phyloP scores from a whole-genome alignment of 2,113 vertebrate species.

The Cynopterus brachyotis region DNA sequence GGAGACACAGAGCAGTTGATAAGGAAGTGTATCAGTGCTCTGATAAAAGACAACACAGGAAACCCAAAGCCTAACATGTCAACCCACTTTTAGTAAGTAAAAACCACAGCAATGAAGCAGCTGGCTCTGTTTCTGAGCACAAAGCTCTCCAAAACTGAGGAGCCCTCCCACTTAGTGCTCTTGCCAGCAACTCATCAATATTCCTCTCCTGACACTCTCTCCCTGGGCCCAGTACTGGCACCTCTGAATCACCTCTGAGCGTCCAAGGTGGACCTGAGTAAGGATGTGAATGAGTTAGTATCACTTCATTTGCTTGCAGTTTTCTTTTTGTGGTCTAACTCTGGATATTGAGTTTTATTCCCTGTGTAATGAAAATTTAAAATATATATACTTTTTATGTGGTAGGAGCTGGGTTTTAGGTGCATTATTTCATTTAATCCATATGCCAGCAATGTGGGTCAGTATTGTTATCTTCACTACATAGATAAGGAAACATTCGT shows the following conservation, averaged over 20 bases:
- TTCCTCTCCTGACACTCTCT: neutral
- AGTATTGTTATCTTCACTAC: neutral
- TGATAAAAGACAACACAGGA: neutral
- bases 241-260: neutral
- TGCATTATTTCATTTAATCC: neutral
- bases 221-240: rapidly evolving
- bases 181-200: neutral
- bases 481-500: neutral
- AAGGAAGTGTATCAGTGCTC: neutral
- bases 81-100: neutral
- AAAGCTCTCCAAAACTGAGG: neutral
- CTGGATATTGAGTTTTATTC: neutral
- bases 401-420: neutral
- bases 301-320: neutral
- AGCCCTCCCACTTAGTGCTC: neutral
- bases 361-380: neutral
- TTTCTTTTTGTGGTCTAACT: neutral
- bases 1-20: neutral
- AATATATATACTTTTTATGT: neutral
- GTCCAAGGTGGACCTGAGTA: neutral
- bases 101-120: neutral
- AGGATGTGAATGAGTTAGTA: neutral
- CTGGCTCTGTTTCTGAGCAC: neutral
- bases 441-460: neutral
- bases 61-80: neutral